phyloP scores from a whole-genome alignment of 2,797 vertebrate species.

The Acrossocheilus fasciatus region DNA sequence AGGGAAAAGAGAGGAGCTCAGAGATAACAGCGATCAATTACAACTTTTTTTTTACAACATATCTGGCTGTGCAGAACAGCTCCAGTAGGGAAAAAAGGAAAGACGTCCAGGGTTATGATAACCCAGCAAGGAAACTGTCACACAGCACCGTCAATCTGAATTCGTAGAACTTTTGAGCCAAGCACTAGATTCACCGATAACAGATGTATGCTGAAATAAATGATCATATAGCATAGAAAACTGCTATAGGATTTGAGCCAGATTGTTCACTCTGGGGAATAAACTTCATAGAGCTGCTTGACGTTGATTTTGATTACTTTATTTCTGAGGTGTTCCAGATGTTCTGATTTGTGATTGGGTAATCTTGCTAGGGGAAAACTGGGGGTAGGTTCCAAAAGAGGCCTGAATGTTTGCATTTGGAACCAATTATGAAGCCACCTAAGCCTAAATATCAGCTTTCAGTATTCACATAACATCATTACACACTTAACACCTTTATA shows the following conservation, averaged over 20 bases:
- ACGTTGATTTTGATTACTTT: conserved; percentile 79
- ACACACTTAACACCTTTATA: conserved; percentile 50
- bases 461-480: conserved; percentile 44
- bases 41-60: conserved; percentile 26
- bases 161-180: conserved; percentile 63
- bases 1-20: conserved; percentile 25
- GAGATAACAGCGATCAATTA: conserved; percentile 42
- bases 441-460: conserved; percentile 58
- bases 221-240: conserved; percentile 63
- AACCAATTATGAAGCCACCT: conserved; percentile 65
- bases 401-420: conserved; percentile 70
- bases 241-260: conserved; percentile 65
- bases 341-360: conserved; percentile 68
- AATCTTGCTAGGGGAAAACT: conserved; percentile 65
- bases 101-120: conserved; percentile 42
- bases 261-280: conserved; percentile 70
- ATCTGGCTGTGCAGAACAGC: conserved; percentile 44
- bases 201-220: conserved; percentile 72
- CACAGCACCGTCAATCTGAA: conserved; percentile 69
- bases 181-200: conserved; percentile 70
- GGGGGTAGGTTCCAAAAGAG: conserved; percentile 57
- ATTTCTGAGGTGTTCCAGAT: conserved; percentile 80
- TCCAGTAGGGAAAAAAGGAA: conserved; percentile 1
- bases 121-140: conserved; percentile 63
- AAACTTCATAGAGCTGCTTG: conserved; percentile 76